A percentile compares a stretch with the other conserved stretches of the same genome.
Evolutionary conservation across 2,113 vertebrate genomes (phyloP).

Genomic region (Hydrolagus affinis): DNA sequence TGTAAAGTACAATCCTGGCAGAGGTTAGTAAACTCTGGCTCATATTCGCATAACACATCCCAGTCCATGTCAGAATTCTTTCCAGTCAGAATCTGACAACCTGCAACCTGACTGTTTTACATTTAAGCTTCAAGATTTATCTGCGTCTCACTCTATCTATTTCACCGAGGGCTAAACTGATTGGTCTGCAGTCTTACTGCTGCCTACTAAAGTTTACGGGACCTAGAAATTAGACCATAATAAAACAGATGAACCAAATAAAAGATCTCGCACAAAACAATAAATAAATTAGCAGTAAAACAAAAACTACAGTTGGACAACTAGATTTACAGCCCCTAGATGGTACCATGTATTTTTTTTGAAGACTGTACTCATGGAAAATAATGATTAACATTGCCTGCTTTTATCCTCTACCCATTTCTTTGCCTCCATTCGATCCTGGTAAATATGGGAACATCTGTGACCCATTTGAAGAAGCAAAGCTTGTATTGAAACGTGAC

Average conservation of each 20-base stretch:
- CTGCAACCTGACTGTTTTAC: too few relatives aligned
- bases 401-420: not conserved
- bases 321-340: too few relatives aligned
- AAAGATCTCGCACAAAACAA: not conserved
- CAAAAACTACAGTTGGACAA: too few relatives aligned
- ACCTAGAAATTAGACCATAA: not conserved
- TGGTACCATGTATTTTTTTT: not conserved
- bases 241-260: not conserved
- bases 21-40: too few relatives aligned
- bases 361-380: not conserved
- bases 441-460: too few relatives aligned
- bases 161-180: too few relatives aligned
- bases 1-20: too few relatives aligned
- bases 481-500: too few relatives aligned
- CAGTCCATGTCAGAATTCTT: not conserved
- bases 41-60: not conserved
- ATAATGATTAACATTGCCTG: not conserved
- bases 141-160: not conserved
- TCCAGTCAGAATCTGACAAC: not conserved
- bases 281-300: not conserved
- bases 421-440: not conserved
- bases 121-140: not conserved
- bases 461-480: too few relatives aligned
- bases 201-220: not conserved
- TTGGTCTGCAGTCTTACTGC: not conserved